A percentile compares a stretch with the other conserved stretches of the same genome.
These are phyloP conservation scores for Alitta virens DNA, from an alignment of 2,888 invertebrate species.

Conservation along the genomic window DNA sequence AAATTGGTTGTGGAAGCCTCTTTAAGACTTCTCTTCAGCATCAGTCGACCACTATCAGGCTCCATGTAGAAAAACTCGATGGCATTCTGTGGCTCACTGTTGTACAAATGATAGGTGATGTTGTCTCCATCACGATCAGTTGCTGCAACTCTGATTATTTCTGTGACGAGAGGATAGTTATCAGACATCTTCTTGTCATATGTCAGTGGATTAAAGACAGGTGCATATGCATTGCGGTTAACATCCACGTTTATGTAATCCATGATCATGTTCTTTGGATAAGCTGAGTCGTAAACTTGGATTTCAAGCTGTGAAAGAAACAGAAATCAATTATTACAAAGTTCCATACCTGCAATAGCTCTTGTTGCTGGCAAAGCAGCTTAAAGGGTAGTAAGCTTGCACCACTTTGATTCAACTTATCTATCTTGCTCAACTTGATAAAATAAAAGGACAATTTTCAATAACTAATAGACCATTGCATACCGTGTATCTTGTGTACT, in stretches of 20 bases:
- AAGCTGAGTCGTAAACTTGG: constrained; percentile 39
- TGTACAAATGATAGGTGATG: constrained; percentile 22
- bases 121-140: constrained; percentile 38
- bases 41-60: constrained; percentile 37
- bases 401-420: too few species aligned
- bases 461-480: too few species aligned
- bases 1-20: constrained; percentile 27
- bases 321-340: not conserved
- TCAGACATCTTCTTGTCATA: constrained; percentile 35
- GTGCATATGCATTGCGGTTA: constrained; percentile 43
- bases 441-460: too few species aligned
- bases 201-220: constrained; percentile 30
- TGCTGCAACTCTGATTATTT: constrained; percentile 37
- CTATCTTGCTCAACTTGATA: too few species aligned
- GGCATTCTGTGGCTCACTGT: constrained; percentile 24
- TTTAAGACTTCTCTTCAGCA: constrained; percentile 37
- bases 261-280: constrained; percentile 34
- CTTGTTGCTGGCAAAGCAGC: too few species aligned
- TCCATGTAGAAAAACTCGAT: constrained; percentile 46
- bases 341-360: too few species aligned
- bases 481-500: constrained; percentile 23
- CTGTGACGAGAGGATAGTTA: constrained; percentile 30
- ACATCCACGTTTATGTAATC: constrained; percentile 42
- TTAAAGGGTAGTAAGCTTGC: too few species aligned
- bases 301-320: constrained; percentile 27